These are phyloP conservation scores for Podarcis raffonei DNA, from an alignment of 2,113 vertebrate genomes.

Conservation along the genomic window DNA sequence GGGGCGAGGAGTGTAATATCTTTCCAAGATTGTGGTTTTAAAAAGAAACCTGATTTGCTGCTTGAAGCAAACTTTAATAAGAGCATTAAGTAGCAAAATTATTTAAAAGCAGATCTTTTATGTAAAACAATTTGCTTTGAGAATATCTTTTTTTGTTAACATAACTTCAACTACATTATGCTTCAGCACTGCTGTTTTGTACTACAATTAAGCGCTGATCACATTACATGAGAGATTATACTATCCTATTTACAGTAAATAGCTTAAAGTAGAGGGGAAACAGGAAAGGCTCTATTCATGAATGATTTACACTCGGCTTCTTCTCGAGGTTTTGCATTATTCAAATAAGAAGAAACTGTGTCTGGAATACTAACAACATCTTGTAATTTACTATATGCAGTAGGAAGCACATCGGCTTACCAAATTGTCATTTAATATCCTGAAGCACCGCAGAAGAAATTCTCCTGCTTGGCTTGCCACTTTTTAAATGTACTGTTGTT, in stretches of 20 bases:
- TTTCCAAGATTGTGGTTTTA: not conserved
- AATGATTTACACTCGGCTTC: conserved; percentile 63
- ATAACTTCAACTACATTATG: conserved; percentile 51
- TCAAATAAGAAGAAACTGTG: conserved; percentile 38
- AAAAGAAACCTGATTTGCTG: conserved; percentile 4
- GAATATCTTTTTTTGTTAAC: conserved; percentile 40
- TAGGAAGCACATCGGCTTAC: conserved; percentile 12
- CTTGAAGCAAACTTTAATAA: conserved; percentile 28
- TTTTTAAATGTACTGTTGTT: conserved; percentile 13
- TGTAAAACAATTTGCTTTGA: conserved; percentile 60
- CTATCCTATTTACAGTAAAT: conserved; percentile 62
- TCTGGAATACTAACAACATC: conserved; percentile 56
- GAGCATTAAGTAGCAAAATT: conserved; percentile 38
- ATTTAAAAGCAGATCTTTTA: conserved; percentile 43
- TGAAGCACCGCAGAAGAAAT: conserved; percentile 24
- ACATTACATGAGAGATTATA: conserved; percentile 69
- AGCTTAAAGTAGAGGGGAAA: conserved; percentile 59
- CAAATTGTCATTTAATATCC: conserved; percentile 39
- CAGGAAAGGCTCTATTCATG: conserved; percentile 59
- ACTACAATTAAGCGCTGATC: conserved; percentile 61
- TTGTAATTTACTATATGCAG: conserved; percentile 30
- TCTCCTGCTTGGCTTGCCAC: conserved; percentile 18
- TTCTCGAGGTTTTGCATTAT: conserved; percentile 60
- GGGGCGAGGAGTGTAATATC: not conserved
- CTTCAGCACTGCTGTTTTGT: conserved; percentile 42